phyloP scores from a whole-genome alignment of 1,140 invertebrate genomes.

The Charaxes varanes region DNA sequence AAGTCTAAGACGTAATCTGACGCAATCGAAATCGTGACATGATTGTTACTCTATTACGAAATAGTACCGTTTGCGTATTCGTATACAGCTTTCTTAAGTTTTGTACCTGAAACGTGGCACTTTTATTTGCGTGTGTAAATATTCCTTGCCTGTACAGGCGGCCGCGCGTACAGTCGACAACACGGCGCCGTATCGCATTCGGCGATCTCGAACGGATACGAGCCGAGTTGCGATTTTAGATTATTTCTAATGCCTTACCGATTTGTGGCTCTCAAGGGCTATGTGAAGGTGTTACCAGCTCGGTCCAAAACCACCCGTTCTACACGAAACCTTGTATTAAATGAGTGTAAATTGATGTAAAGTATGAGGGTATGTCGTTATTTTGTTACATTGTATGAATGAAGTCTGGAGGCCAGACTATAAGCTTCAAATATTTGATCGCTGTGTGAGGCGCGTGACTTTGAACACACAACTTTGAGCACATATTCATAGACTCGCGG shows the following conservation, averaged over 20 bases:
- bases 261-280: constrained; percentile 25
- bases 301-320: constrained; percentile 9
- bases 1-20: neutral
- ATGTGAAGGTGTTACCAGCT: constrained; percentile 21
- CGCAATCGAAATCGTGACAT: neutral
- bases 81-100: constrained; percentile 21
- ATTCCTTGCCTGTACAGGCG: constrained; percentile 9
- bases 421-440: no score
- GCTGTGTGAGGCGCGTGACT: no score
- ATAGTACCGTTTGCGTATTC: constrained; percentile 6
- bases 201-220: no score
- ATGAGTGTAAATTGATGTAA: no score
- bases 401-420: no score
- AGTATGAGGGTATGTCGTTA: no score
- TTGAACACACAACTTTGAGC: no score
- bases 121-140: constrained; percentile 38
- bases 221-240: neutral
- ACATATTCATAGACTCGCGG: no score
- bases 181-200: constrained; percentile 9
- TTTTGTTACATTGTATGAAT: no score
- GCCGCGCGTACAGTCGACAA: constrained; percentile 11
- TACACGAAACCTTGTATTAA: no score
- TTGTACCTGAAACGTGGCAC: constrained; percentile 41
- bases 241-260: constrained; percentile 37
- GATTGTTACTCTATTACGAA: neutral